Evolutionary conservation across 1,140 invertebrate species (phyloP), one percentile per base, ranked within the genome.

Genomic region (Cepaea nemoralis): DNA sequence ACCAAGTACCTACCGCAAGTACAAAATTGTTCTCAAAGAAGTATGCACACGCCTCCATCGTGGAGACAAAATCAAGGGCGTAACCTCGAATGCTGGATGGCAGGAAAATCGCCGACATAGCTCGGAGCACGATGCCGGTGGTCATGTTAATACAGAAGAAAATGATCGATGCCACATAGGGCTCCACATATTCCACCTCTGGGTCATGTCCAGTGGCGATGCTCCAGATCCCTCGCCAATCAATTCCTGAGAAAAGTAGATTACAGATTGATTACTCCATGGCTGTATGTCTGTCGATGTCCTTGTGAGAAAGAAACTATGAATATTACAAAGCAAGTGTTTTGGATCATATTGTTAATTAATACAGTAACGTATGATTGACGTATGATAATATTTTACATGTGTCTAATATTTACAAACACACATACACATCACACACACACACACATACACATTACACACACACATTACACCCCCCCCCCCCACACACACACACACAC

Each of bases 1-100:
- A n/a, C n/a, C n/a, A n/a, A n/a, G n/a, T n/a, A n/a, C n/a, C 35
- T 71, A 80, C 77, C 77, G 88, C 88, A n/a, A 88, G 84, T 14
- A 90, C 87, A 71, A 88, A 88, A 59, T 88, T 89, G 73, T 90
- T 90, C 75, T 90, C 89, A 76, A 88, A 89, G 73, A 89, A 89
- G 77, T 88, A 89, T 8, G 89, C 88, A 78, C 89, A 90, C 76
- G 87, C 87, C 83, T 89, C 88, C 82, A 87, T 84, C 1, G 89
- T 90, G 0, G 87, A 83, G 19, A 87, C 35, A 71, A 90, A 90
- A 55, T 88, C 88, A 16, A 84, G 82, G 16, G 86, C 83, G 22
- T 37, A 78, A 3, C 73, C 77, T n/a, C 67, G n/a, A 16, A 83
- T 22, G 50, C 82, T 83, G 37, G 77, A 76, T 0, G 88, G 88